Evolutionary conservation across 2,797 vertebrate species (phyloP), one percentile per base, ranked within the genome.

Genomic region (Sparidentex hasta): DNA sequence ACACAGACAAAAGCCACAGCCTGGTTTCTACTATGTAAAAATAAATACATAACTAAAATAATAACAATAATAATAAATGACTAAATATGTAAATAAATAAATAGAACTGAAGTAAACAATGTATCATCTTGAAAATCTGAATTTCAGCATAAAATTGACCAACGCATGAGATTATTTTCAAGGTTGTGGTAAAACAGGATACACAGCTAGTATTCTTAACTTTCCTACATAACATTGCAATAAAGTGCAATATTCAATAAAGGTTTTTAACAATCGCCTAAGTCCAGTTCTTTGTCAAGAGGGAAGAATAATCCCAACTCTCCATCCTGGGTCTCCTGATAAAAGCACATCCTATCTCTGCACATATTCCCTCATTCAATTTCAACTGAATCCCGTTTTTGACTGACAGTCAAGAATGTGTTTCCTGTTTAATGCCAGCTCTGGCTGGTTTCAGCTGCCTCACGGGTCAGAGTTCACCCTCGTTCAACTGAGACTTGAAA

Each of bases 401-500:
- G 33, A 54, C 12, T 17, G 25, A 46, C 25, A 46, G 25, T 46
- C 12, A 44, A 51, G 17, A 9, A 43, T 51, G n/a, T 17, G 1
- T 59, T 48, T 62, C 11, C 47, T 61, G 56, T 48, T 62, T 43
- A 25, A 59, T 50, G 27, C 3, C 16, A 50, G 27, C 27, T 48
- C 33, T n/a, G 63, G 13, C 54, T 48, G 27, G 17, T 17, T 48
- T 27, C 33, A 51, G 29, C 48, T 52, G 58, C 38, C 38, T 16
- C 11, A 18, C 46, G 27, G 47, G 57, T 71, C 55, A 59, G 18
- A 50, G 46, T 59, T 71, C 47, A 61, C 17, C 7, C 51, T 71
- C 25, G 17, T 14, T 47, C 27, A 18, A 12, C 29, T 57, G 23
- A 21, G 25, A 57, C 8, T 25, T 14, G 56, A 50, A 11, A 33